A percentile compares a stretch with the other conserved stretches of the same genome.
phyloP scores from a whole-genome alignment of 2,797 vertebrate species.

The Sebastes oblongus region DNA sequence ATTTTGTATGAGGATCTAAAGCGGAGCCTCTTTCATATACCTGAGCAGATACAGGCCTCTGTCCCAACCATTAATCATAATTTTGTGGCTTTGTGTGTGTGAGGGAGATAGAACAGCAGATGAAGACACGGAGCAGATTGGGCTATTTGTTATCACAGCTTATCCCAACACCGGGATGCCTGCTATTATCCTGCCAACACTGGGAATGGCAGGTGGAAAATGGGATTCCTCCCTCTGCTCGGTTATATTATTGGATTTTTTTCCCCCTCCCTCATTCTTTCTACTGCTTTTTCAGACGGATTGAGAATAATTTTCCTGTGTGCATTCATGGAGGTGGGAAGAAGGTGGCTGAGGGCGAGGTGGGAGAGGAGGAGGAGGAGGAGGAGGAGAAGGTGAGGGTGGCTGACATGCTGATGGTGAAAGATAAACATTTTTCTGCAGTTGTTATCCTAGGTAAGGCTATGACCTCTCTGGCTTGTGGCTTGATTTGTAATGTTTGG shows the following conservation, averaged over 20 bases:
- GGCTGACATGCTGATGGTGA: conserved; percentile 63
- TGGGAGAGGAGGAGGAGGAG: conserved; percentile 11
- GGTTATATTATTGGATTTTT: conserved; percentile 58
- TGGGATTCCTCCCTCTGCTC: conserved; percentile 66
- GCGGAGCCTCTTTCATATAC: conserved; percentile 13
- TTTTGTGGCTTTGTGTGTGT: conserved; percentile 45
- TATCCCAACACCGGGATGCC: conserved; percentile 69
- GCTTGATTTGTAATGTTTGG: conserved; percentile 60
- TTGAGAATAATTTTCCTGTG: conserved; percentile 42
- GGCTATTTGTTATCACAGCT: conserved; percentile 77
- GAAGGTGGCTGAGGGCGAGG: conserved; percentile 42
- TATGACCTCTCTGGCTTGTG: conserved; percentile 65
- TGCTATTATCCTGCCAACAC: conserved; percentile 65
- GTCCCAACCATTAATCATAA: conserved; percentile 58
- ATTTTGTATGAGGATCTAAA: neutral
- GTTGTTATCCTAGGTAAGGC: conserved; percentile 62
- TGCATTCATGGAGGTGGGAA: conserved; percentile 46
- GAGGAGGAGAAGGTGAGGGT: conserved; percentile 26
- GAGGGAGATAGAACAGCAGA: conserved; percentile 57
- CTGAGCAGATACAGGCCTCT: conserved; percentile 22
- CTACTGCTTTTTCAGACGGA: conserved; percentile 28
- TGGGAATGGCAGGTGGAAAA: conserved; percentile 71
- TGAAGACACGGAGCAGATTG: conserved; percentile 69
- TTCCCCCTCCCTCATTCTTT: neutral
- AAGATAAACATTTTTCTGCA: conserved; percentile 68